A percentile compares a stretch with the other conserved stretches of the same genome.
Evolutionary conservation across 23 tunicate genomes (phyloP).

Genomic region (Styela plicata): DNA sequence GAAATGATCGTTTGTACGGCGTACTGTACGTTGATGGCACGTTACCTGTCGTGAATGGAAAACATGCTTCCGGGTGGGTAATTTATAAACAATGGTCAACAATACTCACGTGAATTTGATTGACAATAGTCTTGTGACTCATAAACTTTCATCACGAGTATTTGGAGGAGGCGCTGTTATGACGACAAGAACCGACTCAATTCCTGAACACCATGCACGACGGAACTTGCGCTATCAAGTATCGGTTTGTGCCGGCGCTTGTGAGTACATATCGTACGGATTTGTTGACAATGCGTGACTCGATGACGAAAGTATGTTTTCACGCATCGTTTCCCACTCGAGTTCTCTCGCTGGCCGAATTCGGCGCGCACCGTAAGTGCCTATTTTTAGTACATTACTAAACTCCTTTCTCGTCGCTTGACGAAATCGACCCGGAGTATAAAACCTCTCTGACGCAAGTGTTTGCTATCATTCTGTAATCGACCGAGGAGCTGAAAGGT

Average conservation of each 20-base stretch:
- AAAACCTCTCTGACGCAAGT: conserved; percentile 4
- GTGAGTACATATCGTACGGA: too few species aligned
- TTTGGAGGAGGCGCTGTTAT: neutral
- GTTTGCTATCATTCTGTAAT: neutral
- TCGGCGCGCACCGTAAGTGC: neutral
- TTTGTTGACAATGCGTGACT: neutral
- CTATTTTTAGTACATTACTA: conserved; percentile 4
- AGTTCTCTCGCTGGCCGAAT: conserved; percentile 2
- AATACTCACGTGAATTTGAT: neutral
- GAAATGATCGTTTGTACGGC: too few species aligned
- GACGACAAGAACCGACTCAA: neutral
- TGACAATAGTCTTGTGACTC: neutral
- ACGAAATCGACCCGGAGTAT: conserved; percentile 17
- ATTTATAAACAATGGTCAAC: neutral
- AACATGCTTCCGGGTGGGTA: too few species aligned
- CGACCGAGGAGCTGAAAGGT: neutral
- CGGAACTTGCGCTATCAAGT: neutral
- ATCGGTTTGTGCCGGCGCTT: too few species aligned
- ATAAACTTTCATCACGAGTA: neutral
- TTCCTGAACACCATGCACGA: neutral
- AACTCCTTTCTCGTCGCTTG: conserved; percentile 20
- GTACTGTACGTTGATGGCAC: too few species aligned
- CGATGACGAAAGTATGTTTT: conserved; percentile 5
- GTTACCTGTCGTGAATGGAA: too few species aligned
- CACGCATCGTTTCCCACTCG: neutral